phyloP scores from a whole-genome alignment of 2,113 vertebrate genomes.

The Raja brachyura region DNA sequence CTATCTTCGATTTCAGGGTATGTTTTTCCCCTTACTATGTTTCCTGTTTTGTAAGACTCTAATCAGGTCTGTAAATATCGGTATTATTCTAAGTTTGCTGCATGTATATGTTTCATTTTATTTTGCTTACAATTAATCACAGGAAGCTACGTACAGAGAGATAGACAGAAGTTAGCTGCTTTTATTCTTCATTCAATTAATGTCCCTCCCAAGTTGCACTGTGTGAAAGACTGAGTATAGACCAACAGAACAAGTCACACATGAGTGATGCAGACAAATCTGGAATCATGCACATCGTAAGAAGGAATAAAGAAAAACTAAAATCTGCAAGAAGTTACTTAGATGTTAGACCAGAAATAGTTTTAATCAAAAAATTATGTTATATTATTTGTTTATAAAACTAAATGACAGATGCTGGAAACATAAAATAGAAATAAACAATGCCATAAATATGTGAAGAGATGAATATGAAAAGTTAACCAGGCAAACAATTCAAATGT shows the following conservation, averaged over 20 bases:
- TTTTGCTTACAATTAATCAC: slow-evolving; percentile 3
- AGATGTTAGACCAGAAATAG: not conserved
- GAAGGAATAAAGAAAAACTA: not conserved
- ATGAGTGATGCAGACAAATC: not conserved
- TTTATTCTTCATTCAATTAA: not conserved
- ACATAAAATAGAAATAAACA: not conserved
- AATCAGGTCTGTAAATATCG: not conserved
- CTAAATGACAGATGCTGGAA: not conserved
- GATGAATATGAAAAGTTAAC: not conserved
- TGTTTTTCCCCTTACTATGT: not conserved
- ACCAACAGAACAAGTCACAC: not conserved
- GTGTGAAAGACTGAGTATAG: not conserved
- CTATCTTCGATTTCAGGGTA: too few species aligned
- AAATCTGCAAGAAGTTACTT: not conserved
- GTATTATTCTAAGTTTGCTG: not conserved
- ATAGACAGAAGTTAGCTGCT: not conserved
- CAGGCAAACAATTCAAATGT: not conserved
- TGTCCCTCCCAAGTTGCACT: not conserved
- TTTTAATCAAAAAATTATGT: not conserved
- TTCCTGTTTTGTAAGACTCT: not conserved
- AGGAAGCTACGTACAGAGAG: not conserved
- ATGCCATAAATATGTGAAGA: not conserved
- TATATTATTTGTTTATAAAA: not conserved
- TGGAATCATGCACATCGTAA: not conserved
- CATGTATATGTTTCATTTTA: not conserved